Conservation (phyloP, 2,888 invertebrate genomes). For the Antheraea assamensis region DNA sequence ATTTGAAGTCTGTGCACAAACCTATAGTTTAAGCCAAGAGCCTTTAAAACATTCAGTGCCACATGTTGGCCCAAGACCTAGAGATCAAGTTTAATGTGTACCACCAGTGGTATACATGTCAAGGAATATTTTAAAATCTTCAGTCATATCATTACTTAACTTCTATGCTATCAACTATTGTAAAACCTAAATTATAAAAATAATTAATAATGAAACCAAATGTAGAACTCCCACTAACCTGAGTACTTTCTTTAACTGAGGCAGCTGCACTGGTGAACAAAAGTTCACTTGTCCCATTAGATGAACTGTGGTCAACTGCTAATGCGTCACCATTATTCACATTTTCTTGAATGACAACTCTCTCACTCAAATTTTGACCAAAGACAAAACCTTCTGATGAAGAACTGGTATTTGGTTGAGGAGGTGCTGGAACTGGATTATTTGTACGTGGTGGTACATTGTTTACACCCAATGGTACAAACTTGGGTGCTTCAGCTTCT, state of each 20-base stretch:
- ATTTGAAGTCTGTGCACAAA: too few species aligned
- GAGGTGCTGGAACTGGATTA: slow-evolving; percentile 78
- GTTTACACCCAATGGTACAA: slow-evolving; percentile 72
- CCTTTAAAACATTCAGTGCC: too few species aligned
- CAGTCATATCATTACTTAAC: too few species aligned
- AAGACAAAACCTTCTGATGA: slow-evolving; percentile 90
- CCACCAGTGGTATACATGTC: too few species aligned
- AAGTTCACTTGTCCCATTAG: slow-evolving; percentile 85
- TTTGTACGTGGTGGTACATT: slow-evolving; percentile 58
- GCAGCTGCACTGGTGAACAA: slow-evolving; percentile 89
- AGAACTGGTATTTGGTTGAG: slow-evolving; percentile 57
- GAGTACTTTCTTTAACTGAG: slow-evolving; percentile 72
- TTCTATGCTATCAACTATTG: neutral
- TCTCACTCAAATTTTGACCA: slow-evolving; percentile 94
- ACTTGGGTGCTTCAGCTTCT: slow-evolving; percentile 69
- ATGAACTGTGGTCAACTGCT: slow-evolving; percentile 65
- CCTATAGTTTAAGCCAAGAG: too few species aligned
- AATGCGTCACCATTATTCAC: slow-evolving; percentile 75
- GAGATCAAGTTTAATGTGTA: too few species aligned
- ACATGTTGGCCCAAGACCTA: too few species aligned
- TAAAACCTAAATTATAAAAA: neutral
- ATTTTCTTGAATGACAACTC: slow-evolving; percentile 86
- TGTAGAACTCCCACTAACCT: slow-evolving; percentile 44
- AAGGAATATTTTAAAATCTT: too few species aligned
- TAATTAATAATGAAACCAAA: neutral